These are phyloP conservation scores for Drosophila anomelani DNA, from an alignment of 2,888 invertebrate genomes.

Conservation along the genomic window DNA sequence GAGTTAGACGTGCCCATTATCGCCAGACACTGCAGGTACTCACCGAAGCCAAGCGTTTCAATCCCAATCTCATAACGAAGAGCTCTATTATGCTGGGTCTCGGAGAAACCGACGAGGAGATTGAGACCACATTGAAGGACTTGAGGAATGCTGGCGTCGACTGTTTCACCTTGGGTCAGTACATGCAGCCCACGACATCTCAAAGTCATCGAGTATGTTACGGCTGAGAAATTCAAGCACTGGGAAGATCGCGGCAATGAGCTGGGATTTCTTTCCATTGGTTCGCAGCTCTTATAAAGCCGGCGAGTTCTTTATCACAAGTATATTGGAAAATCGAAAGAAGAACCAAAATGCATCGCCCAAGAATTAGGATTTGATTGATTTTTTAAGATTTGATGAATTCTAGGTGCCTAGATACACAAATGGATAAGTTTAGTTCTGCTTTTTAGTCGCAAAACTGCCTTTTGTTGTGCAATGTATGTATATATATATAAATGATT, in stretches of 20 bases:
- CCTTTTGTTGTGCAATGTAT: conserved; percentile 25
- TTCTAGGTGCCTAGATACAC: background rate
- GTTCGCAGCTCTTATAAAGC: conserved; percentile 99
- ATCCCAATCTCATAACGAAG: conserved; percentile 95
- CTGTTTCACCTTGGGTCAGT: conserved; percentile 98
- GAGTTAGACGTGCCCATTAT: conserved; percentile 97
- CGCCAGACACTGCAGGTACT: conserved; percentile 94
- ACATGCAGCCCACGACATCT: conserved; percentile 99
- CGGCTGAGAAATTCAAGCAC: conserved; percentile 94
- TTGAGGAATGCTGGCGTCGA: conserved; percentile 93
- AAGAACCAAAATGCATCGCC: conserved; percentile 27
- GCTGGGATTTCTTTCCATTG: conserved; percentile 95
- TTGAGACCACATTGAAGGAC: conserved; percentile 94
- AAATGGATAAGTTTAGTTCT: conserved; percentile 1
- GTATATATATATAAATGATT: no score
- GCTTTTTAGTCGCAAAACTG: conserved; percentile 4
- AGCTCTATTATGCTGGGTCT: conserved; percentile 99
- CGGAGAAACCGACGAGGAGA: conserved; percentile 94
- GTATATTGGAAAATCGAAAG: conserved; percentile 88
- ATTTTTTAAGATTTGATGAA: background rate
- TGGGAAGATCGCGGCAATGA: conserved; percentile 93
- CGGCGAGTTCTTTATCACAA: conserved; percentile 96
- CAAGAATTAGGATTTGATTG: conserved; percentile 1
- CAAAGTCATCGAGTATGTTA: conserved; percentile 97
- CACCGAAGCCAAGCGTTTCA: conserved; percentile 91